Percentiles rank a stretch among this genome's conserved stretches.
phyloP scores from a whole-genome alignment of 2,113 vertebrate genomes.

The Alouatta palliata region DNA sequence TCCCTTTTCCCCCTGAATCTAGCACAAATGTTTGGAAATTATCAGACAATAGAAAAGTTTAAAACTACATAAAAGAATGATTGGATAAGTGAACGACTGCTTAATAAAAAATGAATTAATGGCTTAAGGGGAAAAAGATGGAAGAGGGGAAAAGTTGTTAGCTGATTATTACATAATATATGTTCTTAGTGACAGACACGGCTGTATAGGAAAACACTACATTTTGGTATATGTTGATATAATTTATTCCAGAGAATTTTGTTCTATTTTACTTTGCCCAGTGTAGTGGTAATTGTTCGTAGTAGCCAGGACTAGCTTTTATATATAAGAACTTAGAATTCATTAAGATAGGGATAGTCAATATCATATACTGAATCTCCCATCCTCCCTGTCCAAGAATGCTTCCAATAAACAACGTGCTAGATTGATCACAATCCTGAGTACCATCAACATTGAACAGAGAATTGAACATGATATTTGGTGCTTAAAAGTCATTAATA shows the following conservation, averaged over 20 bases:
- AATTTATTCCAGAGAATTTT: background rate
- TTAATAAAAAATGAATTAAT: background rate
- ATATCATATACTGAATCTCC: background rate
- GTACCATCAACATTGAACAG: background rate
- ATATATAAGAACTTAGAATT: background rate
- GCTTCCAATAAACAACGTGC: background rate
- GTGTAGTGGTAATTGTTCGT: background rate
- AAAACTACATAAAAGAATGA: background rate
- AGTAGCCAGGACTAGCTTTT: background rate
- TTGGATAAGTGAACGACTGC: background rate
- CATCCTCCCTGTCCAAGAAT: background rate
- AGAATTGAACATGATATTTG: background rate
- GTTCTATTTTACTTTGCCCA: background rate
- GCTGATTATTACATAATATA: background rate
- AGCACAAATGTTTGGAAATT: background rate
- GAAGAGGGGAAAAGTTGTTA: background rate
- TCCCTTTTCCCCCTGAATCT: background rate
- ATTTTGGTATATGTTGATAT: background rate
- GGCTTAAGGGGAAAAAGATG: background rate
- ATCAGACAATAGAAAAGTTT: background rate
- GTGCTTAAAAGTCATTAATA: background rate
- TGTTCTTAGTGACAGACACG: background rate
- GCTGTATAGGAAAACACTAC: background rate
- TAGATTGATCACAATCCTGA: background rate
- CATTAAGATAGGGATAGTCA: background rate